phyloP scores from a whole-genome alignment of 2,888 invertebrate species.

The Protonemura montana region DNA sequence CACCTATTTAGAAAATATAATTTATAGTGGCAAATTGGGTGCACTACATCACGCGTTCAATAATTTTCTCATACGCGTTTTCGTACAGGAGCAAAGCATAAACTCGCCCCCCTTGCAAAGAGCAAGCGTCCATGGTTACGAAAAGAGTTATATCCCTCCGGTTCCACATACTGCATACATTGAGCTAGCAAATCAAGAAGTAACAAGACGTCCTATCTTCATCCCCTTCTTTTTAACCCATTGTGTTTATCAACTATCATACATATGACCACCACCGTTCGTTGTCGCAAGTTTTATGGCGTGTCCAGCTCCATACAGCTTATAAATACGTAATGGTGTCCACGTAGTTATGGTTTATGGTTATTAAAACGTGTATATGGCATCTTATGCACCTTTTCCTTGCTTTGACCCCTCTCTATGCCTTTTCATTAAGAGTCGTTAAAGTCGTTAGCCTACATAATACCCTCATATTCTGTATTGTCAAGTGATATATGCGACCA shows the following conservation, averaged over 20 bases:
- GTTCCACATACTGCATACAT: conserved; percentile 17
- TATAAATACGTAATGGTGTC: conserved; percentile 38
- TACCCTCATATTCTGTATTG: neutral
- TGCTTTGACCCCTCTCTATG: conserved; percentile 23
- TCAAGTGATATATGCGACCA: conserved; percentile 29
- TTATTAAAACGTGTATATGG: conserved; percentile 39
- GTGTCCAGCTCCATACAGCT: conserved; percentile 25
- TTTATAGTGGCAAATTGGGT: conserved; percentile 33
- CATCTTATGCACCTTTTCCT: neutral
- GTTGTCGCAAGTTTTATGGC: conserved; percentile 20
- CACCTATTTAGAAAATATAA: conserved; percentile 19
- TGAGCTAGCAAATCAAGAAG: conserved; percentile 28
- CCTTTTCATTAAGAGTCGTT: conserved; percentile 30
- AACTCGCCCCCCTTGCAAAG: neutral
- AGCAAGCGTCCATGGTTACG: no score
- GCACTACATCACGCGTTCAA: neutral
- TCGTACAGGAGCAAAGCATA: neutral
- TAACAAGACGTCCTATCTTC: conserved; percentile 19
- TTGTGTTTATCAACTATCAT: neutral
- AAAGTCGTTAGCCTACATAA: conserved; percentile 37
- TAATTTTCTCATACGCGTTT: conserved; percentile 8
- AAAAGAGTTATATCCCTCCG: neutral
- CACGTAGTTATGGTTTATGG: conserved; percentile 41
- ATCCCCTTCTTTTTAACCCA: neutral
- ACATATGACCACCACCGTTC: conserved; percentile 8